Evolutionary conservation across 2,113 vertebrate genomes (phyloP), one percentile per base, ranked within the genome.

Genomic region (Lampris megalopsis): DNA sequence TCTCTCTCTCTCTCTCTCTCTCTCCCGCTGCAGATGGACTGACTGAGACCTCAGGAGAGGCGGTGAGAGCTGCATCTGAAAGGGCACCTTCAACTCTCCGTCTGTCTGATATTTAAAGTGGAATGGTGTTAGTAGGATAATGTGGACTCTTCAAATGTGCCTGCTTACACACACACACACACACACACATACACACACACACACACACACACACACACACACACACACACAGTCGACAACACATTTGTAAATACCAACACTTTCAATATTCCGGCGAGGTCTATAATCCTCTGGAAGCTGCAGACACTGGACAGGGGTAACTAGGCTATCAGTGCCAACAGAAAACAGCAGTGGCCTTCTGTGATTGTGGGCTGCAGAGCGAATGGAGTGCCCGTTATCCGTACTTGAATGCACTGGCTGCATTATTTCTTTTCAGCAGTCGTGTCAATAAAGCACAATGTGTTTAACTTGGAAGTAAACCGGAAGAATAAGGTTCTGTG

Each of bases 31-130:
- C 59, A 75, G 24, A 71, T 43, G 45, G 75, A 73, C 59, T 13
- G 43, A 67, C 45, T 37, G 41, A 83, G 66, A 76, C 59, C 74
- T 68, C 68, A 50, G 50, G 36, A 81, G 79, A 81, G 62, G 48
- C 61, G 40, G 24, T 13, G 57, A 73, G 45, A 72, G 75, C 58
- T 3, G 49, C 35, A 35, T 75, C 57, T 66, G 47, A 88, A 87
- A 86, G 80, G 82, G 59, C 78, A 80, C 66, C 57, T 79, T 86
- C 76, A 76, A 64, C 65, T 68, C 83, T 53, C 38, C 9, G 75
- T 36, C 61, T 68, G 56, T 79, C 52, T 83, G 82, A 88, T 83
- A 83, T 83, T 86, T 74, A 78, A 77, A 81, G 58, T 42, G 41
- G 59, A 43, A 38, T 60, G 58, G 54, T 57, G 57, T 75, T 73